A percentile compares a stretch with the other conserved stretches of the same genome.
These are phyloP conservation scores for Subanguina moxae DNA, from an alignment of 1,140 invertebrate genomes.

Conservation along the genomic window DNA sequence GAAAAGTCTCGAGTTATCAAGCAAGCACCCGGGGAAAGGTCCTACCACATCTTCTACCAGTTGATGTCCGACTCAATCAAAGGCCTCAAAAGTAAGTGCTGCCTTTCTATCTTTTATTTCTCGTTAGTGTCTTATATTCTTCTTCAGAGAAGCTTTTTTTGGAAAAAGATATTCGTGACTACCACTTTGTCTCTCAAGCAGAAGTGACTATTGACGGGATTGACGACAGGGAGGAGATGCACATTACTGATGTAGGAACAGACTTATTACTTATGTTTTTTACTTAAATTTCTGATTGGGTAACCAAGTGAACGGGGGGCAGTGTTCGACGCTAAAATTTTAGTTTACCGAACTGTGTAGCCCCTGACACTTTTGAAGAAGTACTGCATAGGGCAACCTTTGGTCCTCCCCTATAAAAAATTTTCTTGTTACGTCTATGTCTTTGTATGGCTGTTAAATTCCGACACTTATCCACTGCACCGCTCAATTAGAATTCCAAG, in stretches of 20 bases:
- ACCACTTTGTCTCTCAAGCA: constrained; percentile 82
- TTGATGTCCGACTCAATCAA: constrained; percentile 88
- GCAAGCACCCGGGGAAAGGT: constrained; percentile 91
- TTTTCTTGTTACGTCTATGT: too few relatives aligned
- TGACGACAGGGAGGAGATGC: constrained; percentile 90
- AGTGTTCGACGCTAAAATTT: too few relatives aligned
- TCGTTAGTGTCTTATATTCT: constrained; percentile 19
- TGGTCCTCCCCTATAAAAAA: too few relatives aligned
- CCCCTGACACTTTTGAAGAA: too few relatives aligned
- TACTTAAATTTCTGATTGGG: too few relatives aligned
- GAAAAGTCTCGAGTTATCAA: constrained; percentile 99
- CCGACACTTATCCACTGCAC: too few relatives aligned
- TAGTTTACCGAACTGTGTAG: too few relatives aligned
- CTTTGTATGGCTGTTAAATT: too few relatives aligned
- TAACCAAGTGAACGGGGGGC: too few relatives aligned
- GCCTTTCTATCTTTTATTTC: constrained; percentile 1
- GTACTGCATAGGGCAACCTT: too few relatives aligned
- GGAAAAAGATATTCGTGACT: constrained; percentile 33
- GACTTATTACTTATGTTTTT: too few relatives aligned
- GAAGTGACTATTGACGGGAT: constrained; percentile 85
- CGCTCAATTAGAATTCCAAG: too few relatives aligned
- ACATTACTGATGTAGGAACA: constrained; percentile 71
- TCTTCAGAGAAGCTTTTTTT: constrained; percentile 40
- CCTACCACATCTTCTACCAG: constrained; percentile 99
- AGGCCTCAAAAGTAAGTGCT: constrained; percentile 12